Evolutionary conservation across 2,888 invertebrate species (phyloP), one percentile per base, ranked within the genome.

Genomic region (Ptilodon capucinus): DNA sequence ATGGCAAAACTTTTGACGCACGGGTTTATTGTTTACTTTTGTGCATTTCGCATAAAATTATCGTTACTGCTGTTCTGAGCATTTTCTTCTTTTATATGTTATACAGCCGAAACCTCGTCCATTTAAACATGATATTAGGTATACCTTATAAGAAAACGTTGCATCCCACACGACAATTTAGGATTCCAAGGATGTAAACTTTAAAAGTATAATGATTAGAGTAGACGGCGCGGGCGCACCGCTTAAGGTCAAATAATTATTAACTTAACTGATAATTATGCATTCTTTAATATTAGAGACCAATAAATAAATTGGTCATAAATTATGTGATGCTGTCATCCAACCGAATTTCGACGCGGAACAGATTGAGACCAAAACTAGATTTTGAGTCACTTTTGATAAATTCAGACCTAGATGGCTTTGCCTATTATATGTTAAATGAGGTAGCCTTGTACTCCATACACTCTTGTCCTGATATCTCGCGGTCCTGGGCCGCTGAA

Each of bases 151-250:
- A 42, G 55, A 44, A 34, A 46, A 38, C 17, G 40, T 53, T 38
- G 7, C 17, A 38, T 38, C 19, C 19, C 34, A 43, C 42, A 42
- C 43, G 30, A 47, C 30, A 64, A 72, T 68, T 74, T 69, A 60
- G 47, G 55, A 74, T 76, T 69, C 67, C 79, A 78, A 79, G 74
- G 74, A 73, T 71, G 51, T 32, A 54, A 25, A 55, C 58, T 68
- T 72, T 61, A 62, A 64, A 74, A 70, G 69, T 70, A 66, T 73
- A 76, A 77, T 78, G 62, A 74, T 65, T 35, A 30, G 39, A 51
- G 45, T n/a, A n/a, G n/a, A n/a, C n/a, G n/a, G n/a, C n/a, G 51
- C 42, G 35, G 45, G 42, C 48, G n/a, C 51, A 51, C n/a, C 40
- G 35, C 8, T 17, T 42, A 64, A 70, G 68, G 67, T 54, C 60